Evolutionary conservation across 2,888 invertebrate genomes (phyloP), one percentile per base, ranked within the genome.

Genomic region (Leucoptera coffeella): DNA sequence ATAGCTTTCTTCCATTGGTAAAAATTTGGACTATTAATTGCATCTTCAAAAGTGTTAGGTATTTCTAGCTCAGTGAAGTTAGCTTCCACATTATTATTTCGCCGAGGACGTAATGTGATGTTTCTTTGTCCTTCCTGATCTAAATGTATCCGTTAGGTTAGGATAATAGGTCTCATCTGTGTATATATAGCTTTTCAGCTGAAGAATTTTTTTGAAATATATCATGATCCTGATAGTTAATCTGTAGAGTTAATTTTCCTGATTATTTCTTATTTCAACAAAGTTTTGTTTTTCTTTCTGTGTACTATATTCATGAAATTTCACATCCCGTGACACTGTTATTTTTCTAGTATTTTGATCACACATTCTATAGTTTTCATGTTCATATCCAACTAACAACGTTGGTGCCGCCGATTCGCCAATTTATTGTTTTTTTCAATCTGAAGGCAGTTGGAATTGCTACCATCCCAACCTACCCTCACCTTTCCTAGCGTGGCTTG

Each of bases 361-460:
- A 26, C 9, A 26, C 17, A 26, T 26, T 12, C 26, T 26, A n/a
- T 26, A 26, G 14, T 26, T 26, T 5, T 26, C 20, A 19, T 26
- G 4, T 5, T 26, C 15, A 19, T 19, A 26, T 12, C 26, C 26
- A 12, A 26, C 26, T 14, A 26, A 12, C 26, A 26, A 13, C 12
- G 19, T 12, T 12, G n/a, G n/a, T n/a, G n/a, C n/a, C n/a, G n/a
- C n/a, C n/a, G n/a, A n/a, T n/a, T n/a, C n/a, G n/a, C n/a, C n/a
- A n/a, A n/a, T n/a, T n/a, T n/a, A n/a, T n/a, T n/a, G n/a, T n/a
- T n/a, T n/a, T n/a, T n/a, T n/a, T n/a, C n/a, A n/a, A n/a, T n/a
- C n/a, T n/a, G n/a, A n/a, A n/a, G n/a, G n/a, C n/a, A n/a, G n/a
- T n/a, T n/a, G n/a, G n/a, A n/a, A n/a, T n/a, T n/a, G n/a, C n/a